These are phyloP conservation scores for Cherax destructor DNA, from an alignment of 1,140 invertebrate species.

Conservation along the genomic window DNA sequence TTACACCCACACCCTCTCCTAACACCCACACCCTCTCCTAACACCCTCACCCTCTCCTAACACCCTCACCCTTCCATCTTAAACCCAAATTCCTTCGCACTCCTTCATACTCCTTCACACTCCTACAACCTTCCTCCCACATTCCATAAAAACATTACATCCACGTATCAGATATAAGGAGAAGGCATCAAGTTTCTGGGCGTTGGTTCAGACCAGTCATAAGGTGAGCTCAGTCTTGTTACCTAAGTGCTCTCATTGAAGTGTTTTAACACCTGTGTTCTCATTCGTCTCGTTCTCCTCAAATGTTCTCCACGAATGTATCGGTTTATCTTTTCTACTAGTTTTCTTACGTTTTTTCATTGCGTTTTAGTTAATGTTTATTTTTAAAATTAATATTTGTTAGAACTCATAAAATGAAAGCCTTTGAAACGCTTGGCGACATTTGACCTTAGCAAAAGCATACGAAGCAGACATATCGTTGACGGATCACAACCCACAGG, in stretches of 20 bases:
- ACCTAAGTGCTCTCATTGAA: not conserved
- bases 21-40: too few relatives aligned
- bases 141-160: not conserved
- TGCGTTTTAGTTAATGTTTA: not conserved
- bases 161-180: not conserved
- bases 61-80: too few relatives aligned
- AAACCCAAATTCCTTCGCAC: too few relatives aligned
- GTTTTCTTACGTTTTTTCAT: not conserved
- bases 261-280: not conserved
- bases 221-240: not conserved
- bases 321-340: not conserved
- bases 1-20: too few relatives aligned
- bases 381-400: too few relatives aligned
- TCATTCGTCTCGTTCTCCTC: not conserved
- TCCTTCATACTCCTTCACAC: constrained; percentile 2
- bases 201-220: not conserved
- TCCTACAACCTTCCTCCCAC: not conserved
- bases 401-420: too few relatives aligned
- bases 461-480: too few relatives aligned
- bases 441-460: too few relatives aligned
- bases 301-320: not conserved
- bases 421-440: too few relatives aligned
- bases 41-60: too few relatives aligned
- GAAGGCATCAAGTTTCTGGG: not conserved
- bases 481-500: too few relatives aligned